Evolutionary conservation across 2,888 invertebrate genomes (phyloP).

Genomic region (Ochropacha duplaris): DNA sequence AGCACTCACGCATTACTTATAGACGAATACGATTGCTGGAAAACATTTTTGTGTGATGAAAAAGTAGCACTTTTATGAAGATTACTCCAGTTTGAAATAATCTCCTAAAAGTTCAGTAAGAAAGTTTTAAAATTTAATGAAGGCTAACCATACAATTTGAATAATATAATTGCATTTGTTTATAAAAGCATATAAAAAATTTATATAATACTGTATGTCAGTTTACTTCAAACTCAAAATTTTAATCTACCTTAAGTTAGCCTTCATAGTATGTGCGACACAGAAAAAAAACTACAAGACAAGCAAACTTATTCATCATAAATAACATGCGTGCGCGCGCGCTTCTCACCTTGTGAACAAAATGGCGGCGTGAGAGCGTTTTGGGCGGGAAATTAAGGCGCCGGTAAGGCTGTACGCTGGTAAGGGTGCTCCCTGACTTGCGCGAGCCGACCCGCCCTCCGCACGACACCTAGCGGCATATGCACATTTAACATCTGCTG

Average conservation of each 20-base stretch:
- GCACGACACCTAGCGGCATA: conserved; percentile 91
- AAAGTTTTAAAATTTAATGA: not conserved
- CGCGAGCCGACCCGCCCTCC: conserved; percentile 92
- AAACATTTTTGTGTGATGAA: conserved; percentile 23
- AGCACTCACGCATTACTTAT: conserved; percentile 64
- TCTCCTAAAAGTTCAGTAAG: not conserved
- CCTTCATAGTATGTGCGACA: conserved; percentile 27
- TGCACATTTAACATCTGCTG: conserved; percentile 68
- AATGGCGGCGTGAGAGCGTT: conserved; percentile 79
- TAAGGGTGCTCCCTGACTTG: conserved; percentile 98
- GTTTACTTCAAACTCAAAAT: not conserved
- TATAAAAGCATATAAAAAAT: no score
- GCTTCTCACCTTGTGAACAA: conserved; percentile 82
- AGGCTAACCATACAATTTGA: not conserved
- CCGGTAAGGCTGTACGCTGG: conserved; percentile 92
- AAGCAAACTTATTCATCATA: conserved; percentile 64
- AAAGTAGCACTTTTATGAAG: conserved; percentile 23
- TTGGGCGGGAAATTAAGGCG: conserved; percentile 85
- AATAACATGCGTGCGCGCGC: conserved; percentile 62
- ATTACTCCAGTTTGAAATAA: not conserved
- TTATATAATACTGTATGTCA: not conserved
- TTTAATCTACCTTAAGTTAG: not conserved
- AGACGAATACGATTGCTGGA: conserved; percentile 59
- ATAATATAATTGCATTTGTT: not conserved
- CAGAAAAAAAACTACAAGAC: conserved; percentile 29